Percentiles rank a stretch among this genome's conserved stretches.
phyloP scores from a whole-genome alignment of 2,888 invertebrate species.

The Heliconius aoede region DNA sequence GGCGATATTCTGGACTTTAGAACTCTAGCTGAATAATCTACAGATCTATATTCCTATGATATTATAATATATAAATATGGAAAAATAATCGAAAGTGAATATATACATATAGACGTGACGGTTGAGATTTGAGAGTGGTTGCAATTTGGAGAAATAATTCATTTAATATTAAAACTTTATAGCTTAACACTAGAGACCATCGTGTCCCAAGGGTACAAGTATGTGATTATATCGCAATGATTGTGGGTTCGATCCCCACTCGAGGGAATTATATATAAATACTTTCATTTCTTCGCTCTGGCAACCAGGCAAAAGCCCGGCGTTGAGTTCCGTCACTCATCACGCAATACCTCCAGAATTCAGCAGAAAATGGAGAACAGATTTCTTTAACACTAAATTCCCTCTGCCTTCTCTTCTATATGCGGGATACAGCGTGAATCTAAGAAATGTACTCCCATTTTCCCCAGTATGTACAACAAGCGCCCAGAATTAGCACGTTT shows the following conservation, averaged over 20 bases:
- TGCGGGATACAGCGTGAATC: background rate
- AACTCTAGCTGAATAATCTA: conserved; percentile 26
- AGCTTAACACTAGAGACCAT: background rate
- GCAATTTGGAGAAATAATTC: no score
- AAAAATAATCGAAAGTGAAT: conserved; percentile 3
- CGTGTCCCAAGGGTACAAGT: no score
- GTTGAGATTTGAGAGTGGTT: no score
- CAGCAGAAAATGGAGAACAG: no score
- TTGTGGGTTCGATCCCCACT: no score
- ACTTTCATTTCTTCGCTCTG: no score
- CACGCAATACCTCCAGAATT: no score
- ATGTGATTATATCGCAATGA: no score
- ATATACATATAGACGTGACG: background rate
- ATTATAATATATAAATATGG: conserved; percentile 14
- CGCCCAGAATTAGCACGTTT: conserved; percentile 41
- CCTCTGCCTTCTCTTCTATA: background rate
- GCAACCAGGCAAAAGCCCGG: no score
- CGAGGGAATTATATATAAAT: no score
- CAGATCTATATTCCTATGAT: conserved; percentile 26
- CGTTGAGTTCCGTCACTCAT: no score
- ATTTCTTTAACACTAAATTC: background rate
- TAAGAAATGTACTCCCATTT: background rate
- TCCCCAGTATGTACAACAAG: background rate
- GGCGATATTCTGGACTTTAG: conserved; percentile 47
- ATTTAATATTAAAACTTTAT: no score